Percentiles rank a stretch among this genome's conserved stretches.
These are phyloP conservation scores for Sebastes trivittatus DNA, from an alignment of 2,797 vertebrate species.

Conservation along the genomic window DNA sequence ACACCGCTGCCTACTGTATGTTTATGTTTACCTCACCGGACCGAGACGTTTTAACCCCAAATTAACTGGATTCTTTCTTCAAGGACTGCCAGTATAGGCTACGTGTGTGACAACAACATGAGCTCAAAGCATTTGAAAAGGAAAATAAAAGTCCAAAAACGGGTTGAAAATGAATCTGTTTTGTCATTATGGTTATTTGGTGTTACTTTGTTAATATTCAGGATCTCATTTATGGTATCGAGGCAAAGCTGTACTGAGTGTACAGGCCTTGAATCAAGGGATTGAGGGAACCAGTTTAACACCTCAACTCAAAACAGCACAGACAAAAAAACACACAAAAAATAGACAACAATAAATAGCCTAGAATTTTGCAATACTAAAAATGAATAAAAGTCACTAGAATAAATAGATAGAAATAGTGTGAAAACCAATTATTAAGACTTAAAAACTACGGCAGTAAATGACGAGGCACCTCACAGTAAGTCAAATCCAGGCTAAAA, in stretches of 20 bases:
- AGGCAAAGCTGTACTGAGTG: neutral
- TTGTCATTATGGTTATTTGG: neutral
- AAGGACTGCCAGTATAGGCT: neutral
- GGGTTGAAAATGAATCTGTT: neutral
- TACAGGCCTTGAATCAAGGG: neutral
- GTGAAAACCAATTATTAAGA: too few relatives aligned
- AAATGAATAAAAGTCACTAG: too few relatives aligned
- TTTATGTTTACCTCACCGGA: conserved; percentile 42
- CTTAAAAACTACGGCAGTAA: fast-evolving
- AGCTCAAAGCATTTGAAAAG: neutral
- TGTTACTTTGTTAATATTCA: neutral
- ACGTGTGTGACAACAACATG: neutral
- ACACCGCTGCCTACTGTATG: conserved; percentile 25
- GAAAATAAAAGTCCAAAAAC: neutral
- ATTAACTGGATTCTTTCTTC: conserved; percentile 16
- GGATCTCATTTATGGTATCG: neutral
- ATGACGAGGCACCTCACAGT: fast-evolving
- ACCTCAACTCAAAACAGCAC: too few relatives aligned
- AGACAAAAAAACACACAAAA: too few relatives aligned
- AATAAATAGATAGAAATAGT: too few relatives aligned
- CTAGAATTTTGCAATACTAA: too few relatives aligned
- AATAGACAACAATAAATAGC: too few relatives aligned
- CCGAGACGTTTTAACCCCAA: conserved; percentile 22
- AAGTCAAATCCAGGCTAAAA: too few relatives aligned
- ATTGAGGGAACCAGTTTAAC: neutral